Evolutionary conservation across 2,888 invertebrate genomes (phyloP).

Genomic region (Volucella inanis): DNA sequence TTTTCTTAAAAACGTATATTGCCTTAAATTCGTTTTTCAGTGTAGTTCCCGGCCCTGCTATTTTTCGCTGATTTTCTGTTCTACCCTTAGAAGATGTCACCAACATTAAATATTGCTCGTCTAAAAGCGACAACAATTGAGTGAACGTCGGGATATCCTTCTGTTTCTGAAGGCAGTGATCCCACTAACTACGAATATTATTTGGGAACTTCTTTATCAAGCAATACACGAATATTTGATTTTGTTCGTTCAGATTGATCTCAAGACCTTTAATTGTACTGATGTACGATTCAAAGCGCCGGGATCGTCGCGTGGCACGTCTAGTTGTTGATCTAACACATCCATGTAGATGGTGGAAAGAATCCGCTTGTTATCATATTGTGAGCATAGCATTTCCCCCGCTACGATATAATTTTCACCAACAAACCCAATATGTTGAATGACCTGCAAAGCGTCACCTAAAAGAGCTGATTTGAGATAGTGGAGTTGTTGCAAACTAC

Average conservation of each 20-base stretch:
- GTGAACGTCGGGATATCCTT: constrained; percentile 24
- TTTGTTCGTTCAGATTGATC: constrained; percentile 28
- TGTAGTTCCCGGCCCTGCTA: not conserved
- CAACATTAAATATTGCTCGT: constrained; percentile 28
- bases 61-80: not conserved
- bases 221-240: constrained; percentile 39
- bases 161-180: constrained; percentile 23
- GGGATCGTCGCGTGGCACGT: constrained; percentile 23
- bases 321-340: constrained; percentile 39
- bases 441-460: constrained; percentile 36
- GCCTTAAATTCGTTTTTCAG: not conserved
- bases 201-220: constrained; percentile 37
- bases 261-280: constrained; percentile 1
- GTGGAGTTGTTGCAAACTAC: not conserved
- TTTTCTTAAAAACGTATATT: not conserved
- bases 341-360: constrained; percentile 42
- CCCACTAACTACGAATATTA: constrained; percentile 29
- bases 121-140: constrained; percentile 12
- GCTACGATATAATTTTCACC: constrained; percentile 38
- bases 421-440: constrained; percentile 35
- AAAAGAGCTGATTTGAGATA: constrained; percentile 40
- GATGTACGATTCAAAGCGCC: constrained; percentile 36
- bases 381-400: constrained; percentile 34
- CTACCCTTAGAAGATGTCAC: constrained; percentile 23
- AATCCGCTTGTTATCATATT: constrained; percentile 49